Conservation (phyloP, 2,888 invertebrate genomes). For the Phalera bucephala region DNA sequence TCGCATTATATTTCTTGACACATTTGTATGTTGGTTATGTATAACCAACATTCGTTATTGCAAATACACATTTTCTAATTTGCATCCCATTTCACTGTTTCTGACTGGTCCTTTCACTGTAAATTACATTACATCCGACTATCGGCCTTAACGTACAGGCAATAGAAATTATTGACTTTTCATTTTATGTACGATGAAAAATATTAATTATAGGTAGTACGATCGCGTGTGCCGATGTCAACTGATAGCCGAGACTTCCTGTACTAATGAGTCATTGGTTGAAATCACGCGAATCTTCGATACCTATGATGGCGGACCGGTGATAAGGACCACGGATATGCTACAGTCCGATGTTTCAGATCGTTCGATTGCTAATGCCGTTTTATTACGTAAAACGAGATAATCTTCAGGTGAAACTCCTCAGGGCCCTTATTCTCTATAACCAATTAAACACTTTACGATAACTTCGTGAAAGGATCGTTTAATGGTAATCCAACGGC, state of each 20-base stretch:
- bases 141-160: slow-evolving; percentile 13
- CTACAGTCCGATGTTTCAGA: slow-evolving; percentile 17
- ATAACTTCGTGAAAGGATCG: no score
- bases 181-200: slow-evolving; percentile 17
- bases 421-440: no score
- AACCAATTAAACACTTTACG: neutral
- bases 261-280: slow-evolving; percentile 31
- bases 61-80: slow-evolving; percentile 40
- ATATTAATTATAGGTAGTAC: slow-evolving; percentile 27
- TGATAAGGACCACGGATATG: slow-evolving; percentile 32
- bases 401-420: slow-evolving; percentile 22
- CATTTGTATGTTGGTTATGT: no score
- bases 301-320: slow-evolving; percentile 14
- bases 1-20: no score
- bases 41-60: slow-evolving; percentile 3
- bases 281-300: slow-evolving; percentile 36
- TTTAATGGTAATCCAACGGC: no score
- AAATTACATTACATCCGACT: slow-evolving; percentile 18
- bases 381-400: slow-evolving; percentile 25
- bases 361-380: slow-evolving; percentile 27
- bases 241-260: slow-evolving; percentile 34
- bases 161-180: slow-evolving; percentile 11
- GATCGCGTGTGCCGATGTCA: slow-evolving; percentile 42
- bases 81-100: slow-evolving; percentile 43
- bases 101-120: slow-evolving; percentile 25